Percentiles rank a stretch among this genome's conserved stretches.
These are phyloP conservation scores for Gambusia affinis DNA, from an alignment of 2,113 vertebrate species.

Conservation along the genomic window DNA sequence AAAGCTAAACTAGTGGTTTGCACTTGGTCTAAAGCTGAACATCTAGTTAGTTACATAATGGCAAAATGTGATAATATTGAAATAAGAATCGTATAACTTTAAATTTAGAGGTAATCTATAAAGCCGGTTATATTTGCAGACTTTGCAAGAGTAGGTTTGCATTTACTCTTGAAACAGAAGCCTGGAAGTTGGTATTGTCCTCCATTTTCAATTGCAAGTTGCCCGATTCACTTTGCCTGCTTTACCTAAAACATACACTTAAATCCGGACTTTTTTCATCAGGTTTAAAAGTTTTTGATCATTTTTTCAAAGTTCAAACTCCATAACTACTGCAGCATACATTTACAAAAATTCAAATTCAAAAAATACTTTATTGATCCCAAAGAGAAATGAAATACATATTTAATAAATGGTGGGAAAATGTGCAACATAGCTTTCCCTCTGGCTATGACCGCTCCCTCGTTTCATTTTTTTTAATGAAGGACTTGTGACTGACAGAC, in stretches of 20 bases:
- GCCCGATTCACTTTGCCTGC: too few relatives aligned
- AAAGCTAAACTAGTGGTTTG: background rate
- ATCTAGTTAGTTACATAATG: background rate
- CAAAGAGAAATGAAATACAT: too few relatives aligned
- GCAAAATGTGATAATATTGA: background rate
- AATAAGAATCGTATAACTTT: background rate
- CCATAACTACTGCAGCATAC: background rate
- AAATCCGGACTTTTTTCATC: background rate
- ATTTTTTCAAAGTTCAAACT: background rate
- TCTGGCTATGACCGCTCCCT: conserved; percentile 4
- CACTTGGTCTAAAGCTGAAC: background rate
- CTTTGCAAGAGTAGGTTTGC: too few relatives aligned
- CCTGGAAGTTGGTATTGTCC: background rate
- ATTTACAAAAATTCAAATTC: background rate
- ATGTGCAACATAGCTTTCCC: background rate
- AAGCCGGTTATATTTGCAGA: too few relatives aligned
- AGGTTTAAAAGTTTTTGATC: background rate
- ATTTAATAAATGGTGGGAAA: background rate
- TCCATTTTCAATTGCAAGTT: background rate
- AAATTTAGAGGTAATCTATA: background rate
- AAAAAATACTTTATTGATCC: too few relatives aligned
- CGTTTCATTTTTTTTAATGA: conserved; percentile 24
- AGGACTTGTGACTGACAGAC: conserved; percentile 45
- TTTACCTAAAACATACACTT: background rate
- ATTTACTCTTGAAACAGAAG: too few relatives aligned